These are phyloP conservation scores for Erannis defoliaria DNA, from an alignment of 2,888 invertebrate species.

Conservation along the genomic window DNA sequence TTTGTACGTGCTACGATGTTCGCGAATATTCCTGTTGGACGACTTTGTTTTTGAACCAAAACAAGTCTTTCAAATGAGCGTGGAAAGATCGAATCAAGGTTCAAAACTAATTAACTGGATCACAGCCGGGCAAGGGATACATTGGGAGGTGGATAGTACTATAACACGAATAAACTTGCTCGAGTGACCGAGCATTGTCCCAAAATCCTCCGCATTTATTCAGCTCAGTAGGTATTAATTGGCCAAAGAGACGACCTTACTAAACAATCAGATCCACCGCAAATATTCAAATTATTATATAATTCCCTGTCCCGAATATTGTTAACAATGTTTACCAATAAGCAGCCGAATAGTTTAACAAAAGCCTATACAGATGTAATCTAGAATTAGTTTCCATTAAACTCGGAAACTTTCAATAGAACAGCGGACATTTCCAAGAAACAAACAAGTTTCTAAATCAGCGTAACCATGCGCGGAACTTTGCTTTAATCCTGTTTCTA, in stretches of 20 bases:
- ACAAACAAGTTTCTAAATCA: conserved; percentile 83
- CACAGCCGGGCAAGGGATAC: neutral
- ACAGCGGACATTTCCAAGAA: conserved; percentile 66
- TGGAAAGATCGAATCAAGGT: neutral
- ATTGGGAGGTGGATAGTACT: neutral
- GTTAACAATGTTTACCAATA: conserved; percentile 52
- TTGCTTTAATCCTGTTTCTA: conserved; percentile 77
- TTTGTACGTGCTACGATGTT: conserved; percentile 15
- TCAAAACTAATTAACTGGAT: neutral
- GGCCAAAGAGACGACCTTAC: conserved; percentile 19
- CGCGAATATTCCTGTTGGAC: conserved; percentile 2
- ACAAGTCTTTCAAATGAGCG: neutral
- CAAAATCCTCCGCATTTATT: conserved; percentile 9
- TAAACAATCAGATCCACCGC: conserved; percentile 30
- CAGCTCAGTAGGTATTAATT: conserved; percentile 13
- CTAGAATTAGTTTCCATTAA: conserved; percentile 66
- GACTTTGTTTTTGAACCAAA: neutral
- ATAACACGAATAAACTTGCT: neutral
- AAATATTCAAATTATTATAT: conserved; percentile 50
- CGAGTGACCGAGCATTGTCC: conserved; percentile 8
- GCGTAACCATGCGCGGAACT: conserved; percentile 81
- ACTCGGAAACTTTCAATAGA: conserved; percentile 58
- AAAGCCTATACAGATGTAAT: conserved; percentile 57
- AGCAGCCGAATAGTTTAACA: conserved; percentile 48
- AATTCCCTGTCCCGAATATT: conserved; percentile 48